phyloP scores from a whole-genome alignment of 1,140 invertebrate species.

The Drosophila guanche region DNA sequence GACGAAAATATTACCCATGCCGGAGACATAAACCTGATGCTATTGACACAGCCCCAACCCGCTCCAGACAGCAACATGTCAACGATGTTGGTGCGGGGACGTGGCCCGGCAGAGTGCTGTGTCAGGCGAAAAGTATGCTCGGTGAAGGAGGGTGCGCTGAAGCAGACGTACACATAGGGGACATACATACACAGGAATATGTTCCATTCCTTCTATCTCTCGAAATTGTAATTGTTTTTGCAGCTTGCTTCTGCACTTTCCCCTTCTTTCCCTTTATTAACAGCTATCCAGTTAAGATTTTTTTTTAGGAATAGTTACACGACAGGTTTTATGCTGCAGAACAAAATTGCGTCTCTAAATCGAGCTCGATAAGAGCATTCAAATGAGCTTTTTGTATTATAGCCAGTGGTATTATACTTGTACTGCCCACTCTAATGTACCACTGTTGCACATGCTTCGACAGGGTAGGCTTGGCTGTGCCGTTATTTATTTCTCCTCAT shows the following conservation, averaged over 20 bases:
- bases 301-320: no score
- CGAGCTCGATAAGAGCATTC: no score
- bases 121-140: conserved; percentile 28
- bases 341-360: no score
- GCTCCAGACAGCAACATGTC: conserved; percentile 36
- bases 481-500: no score
- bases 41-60: conserved; percentile 55
- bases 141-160: conserved; percentile 6
- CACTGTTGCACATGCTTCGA: no score
- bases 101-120: conserved; percentile 28
- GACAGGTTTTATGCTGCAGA: no score
- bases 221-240: conserved; percentile 62
- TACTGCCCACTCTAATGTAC: no score
- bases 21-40: conserved; percentile 23
- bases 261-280: conserved; percentile 13
- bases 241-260: conserved; percentile 11
- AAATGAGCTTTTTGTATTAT: no score
- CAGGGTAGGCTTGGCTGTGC: no score
- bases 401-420: no score
- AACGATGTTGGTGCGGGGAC: neutral
- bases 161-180: no score
- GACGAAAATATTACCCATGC: conserved; percentile 11
- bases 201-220: conserved; percentile 11
- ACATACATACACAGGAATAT: neutral
- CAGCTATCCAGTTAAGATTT: conserved; percentile 8